phyloP scores from a whole-genome alignment of 2,113 vertebrate species.

The Alethe castanea region DNA sequence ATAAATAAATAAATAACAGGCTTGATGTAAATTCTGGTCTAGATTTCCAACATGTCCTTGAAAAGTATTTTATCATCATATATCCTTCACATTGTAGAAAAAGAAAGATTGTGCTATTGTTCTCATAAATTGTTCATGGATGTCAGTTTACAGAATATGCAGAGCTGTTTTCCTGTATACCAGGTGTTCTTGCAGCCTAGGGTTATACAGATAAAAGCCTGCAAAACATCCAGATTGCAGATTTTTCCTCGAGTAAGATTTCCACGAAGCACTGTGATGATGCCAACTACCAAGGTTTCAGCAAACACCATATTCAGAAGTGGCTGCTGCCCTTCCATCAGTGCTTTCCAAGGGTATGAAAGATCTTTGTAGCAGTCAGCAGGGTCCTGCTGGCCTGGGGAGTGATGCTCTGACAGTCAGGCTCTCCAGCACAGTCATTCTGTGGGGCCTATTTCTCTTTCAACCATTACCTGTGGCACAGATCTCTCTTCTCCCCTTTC shows the following conservation, averaged over 20 bases:
- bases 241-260: neutral
- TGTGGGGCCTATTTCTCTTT: neutral
- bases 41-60: neutral
- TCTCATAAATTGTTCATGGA: neutral
- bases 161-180: neutral
- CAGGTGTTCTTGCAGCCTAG: neutral
- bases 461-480: neutral
- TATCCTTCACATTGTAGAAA: neutral
- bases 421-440: neutral
- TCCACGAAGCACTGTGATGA: neutral
- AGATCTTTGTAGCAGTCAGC: neutral
- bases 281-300: neutral
- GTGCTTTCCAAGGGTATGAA: neutral
- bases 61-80: neutral
- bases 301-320: neutral
- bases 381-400: neutral
- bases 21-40: neutral
- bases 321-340: neutral
- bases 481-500: neutral
- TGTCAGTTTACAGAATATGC: neutral
- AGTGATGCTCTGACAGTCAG: neutral
- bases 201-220: neutral
- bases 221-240: neutral
- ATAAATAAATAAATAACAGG: neutral
- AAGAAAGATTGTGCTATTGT: neutral